Conservation (phyloP, 1,140 invertebrate species). For the Latrodectus geometricus region DNA sequence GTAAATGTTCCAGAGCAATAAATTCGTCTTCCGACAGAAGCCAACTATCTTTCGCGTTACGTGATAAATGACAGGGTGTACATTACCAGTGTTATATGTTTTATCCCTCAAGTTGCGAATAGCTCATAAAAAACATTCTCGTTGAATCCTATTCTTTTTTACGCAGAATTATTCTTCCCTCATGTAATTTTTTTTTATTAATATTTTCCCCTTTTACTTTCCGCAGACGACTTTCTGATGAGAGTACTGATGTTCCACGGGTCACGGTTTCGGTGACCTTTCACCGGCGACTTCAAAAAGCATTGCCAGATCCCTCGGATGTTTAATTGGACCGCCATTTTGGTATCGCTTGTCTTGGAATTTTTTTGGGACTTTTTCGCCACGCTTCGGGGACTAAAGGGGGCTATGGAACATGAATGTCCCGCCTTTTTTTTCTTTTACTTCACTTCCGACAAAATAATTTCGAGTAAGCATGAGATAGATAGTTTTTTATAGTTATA, state of each 20-base stretch:
- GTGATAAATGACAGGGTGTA: conserved; percentile 24
- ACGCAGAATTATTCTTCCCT: background rate
- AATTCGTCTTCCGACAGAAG: conserved; percentile 10
- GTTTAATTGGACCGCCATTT: conserved; percentile 59
- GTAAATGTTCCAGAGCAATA: background rate
- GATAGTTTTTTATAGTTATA: too few relatives aligned
- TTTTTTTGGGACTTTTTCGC: conserved; percentile 25
- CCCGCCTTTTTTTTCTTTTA: background rate
- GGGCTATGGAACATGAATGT: background rate
- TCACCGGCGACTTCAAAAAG: conserved; percentile 59
- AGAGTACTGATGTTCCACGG: conserved; percentile 54
- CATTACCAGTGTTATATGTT: conserved; percentile 36
- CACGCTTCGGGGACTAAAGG: conserved; percentile 37
- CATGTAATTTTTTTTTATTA: conserved; percentile 23
- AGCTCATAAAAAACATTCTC: background rate
- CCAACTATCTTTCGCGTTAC: conserved; percentile 21
- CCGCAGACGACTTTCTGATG: conserved; percentile 52
- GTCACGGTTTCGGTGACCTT: conserved; percentile 52
- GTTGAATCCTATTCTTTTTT: background rate
- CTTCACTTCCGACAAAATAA: conserved; percentile 4
- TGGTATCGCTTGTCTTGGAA: conserved; percentile 39
- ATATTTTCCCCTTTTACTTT: conserved; percentile 23
- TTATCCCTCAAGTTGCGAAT: conserved; percentile 37
- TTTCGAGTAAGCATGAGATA: too few relatives aligned
- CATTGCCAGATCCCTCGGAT: conserved; percentile 36